Evolutionary conservation across 2,113 vertebrate species (phyloP).

Genomic region (Colistium nudipinnis): DNA sequence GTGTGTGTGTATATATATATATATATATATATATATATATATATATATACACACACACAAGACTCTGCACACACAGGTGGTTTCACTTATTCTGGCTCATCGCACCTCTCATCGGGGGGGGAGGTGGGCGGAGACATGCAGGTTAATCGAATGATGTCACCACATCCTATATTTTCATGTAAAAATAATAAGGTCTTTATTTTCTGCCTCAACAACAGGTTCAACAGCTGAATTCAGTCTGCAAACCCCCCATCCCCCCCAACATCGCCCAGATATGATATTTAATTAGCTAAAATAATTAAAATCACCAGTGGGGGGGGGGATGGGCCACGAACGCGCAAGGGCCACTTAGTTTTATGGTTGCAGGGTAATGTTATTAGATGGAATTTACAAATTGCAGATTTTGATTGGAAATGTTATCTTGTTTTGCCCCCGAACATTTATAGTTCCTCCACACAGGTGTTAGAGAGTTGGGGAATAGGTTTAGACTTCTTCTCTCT

Average conservation of each 20-base stretch:
- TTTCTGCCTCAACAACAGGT: background rate
- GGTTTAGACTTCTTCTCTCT: too few relatives aligned
- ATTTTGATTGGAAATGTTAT: background rate
- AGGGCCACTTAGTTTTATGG: background rate
- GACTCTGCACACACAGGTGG: background rate
- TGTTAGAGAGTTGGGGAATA: too few relatives aligned
- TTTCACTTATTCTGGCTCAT: conserved; percentile 13
- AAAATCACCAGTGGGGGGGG: background rate
- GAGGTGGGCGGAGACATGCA: background rate
- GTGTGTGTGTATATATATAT: too few relatives aligned
- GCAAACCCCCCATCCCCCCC: background rate
- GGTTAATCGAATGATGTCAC: background rate
- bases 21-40: too few relatives aligned
- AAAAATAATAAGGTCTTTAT: too few relatives aligned
- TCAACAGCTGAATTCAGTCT: background rate
- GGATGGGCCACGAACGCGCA: background rate
- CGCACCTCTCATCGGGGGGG: background rate
- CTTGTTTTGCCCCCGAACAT: background rate
- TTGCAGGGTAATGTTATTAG: background rate
- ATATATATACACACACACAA: too few relatives aligned
- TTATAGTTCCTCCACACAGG: background rate
- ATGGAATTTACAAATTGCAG: background rate
- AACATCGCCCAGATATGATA: background rate
- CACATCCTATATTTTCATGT: too few relatives aligned
- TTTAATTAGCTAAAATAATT: conserved; percentile 18